Evolutionary conservation across 2,797 vertebrate genomes (phyloP), one percentile per base, ranked within the genome.

Genomic region (Nannoperca obscura): DNA sequence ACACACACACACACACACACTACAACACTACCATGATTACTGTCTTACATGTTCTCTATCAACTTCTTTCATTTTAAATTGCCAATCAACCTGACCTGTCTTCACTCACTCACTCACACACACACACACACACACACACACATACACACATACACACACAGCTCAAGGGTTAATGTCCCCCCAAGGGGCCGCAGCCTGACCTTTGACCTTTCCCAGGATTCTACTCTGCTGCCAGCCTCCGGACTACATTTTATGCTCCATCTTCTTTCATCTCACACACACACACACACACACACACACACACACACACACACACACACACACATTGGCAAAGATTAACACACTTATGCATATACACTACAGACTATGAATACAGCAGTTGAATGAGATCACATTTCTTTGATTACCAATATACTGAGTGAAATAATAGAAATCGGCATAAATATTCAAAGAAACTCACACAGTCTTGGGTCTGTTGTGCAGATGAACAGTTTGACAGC

Each of bases 121-220:
- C 22, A 69, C 62, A 82, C 32, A 32, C 62, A 27, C 76, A 49
- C 54, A 57, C 59, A 54, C 58, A 78, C 68, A 67, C 53, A 57
- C 49, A 55, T 52, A 63, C 22, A 69, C 62, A 82, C 32, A 34
- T 5, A 3, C 32, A 36, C 36, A 36, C 36, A 78, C 52, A 68
- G 53, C 55, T 84, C 74, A 73, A 63, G 62, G 88, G 83, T 89
- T 87, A 83, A 85, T 83, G 80, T 74, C 59, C 65, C 80, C 80
- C 54, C 1, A 3, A 62, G 77, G 83, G 82, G 42, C 65, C 74
- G 52, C 53, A 80, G 76, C 72, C 76, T 62, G 81, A 92, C 91
- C 89, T 74, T 61, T 84, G 85, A 93, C 90, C 90, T 94, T 94
- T 94, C 93, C 86, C 93, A 94, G 78, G 85, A 74, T 89, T 82